A percentile compares a stretch with the other conserved stretches of the same genome.
phyloP scores from a whole-genome alignment of 2,797 vertebrate species.

The Anisognathus igniventris region DNA sequence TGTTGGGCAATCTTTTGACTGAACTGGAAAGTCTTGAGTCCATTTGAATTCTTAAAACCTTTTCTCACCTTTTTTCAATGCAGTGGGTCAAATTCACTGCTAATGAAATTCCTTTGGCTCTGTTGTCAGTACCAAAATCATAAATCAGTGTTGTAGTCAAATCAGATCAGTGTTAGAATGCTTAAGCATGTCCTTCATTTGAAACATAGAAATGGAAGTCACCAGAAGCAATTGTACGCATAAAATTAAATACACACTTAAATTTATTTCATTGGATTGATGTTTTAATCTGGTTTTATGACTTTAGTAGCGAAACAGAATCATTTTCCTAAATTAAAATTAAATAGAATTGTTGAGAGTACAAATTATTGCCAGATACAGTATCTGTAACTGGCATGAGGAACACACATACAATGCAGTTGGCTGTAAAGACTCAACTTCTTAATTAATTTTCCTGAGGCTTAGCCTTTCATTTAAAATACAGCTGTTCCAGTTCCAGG shows the following conservation, averaged over 20 bases:
- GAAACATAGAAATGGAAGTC: neutral
- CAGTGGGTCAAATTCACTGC: neutral
- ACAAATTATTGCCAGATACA: slow-evolving; percentile 57
- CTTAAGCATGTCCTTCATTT: neutral
- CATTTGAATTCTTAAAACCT: slow-evolving; percentile 22
- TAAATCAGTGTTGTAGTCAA: neutral
- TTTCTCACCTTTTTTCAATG: slow-evolving; percentile 19
- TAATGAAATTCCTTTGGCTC: neutral
- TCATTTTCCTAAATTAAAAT: slow-evolving; percentile 48
- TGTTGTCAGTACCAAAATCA: neutral
- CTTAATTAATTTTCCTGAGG: slow-evolving; percentile 58
- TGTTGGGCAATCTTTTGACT: slow-evolving; percentile 26
- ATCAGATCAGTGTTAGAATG: neutral
- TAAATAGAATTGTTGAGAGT: slow-evolving; percentile 47
- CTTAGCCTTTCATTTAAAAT: slow-evolving; percentile 50
- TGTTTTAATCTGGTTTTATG: slow-evolving; percentile 54
- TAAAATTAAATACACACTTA: slow-evolving; percentile 27
- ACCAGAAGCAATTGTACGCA: neutral
- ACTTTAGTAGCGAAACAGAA: slow-evolving; percentile 46
- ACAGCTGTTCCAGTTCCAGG: slow-evolving; percentile 27
- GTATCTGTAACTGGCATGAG: slow-evolving; percentile 28
- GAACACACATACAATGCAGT: slow-evolving; percentile 21
- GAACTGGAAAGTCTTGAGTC: neutral
- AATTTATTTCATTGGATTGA: slow-evolving; percentile 17
- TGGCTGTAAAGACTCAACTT: slow-evolving; percentile 36